These are phyloP conservation scores for Drosophila neonasuta DNA, from an alignment of 2,888 invertebrate species.

Conservation along the genomic window DNA sequence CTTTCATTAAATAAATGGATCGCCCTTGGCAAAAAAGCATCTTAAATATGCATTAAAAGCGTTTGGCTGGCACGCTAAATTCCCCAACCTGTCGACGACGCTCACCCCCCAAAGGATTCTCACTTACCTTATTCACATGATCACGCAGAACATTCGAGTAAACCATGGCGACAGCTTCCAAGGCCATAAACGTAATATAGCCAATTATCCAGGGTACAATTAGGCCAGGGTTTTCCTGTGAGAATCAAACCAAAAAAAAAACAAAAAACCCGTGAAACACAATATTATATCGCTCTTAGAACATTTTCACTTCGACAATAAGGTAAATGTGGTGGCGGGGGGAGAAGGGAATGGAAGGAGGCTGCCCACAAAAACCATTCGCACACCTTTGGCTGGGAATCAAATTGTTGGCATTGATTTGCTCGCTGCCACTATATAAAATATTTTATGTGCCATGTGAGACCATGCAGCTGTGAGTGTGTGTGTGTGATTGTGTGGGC, in stretches of 20 bases:
- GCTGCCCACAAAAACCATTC: slow-evolving; percentile 34
- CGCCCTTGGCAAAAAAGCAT: slow-evolving; percentile 10
- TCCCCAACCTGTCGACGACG: slow-evolving; percentile 13
- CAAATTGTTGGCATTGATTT: slow-evolving; percentile 63
- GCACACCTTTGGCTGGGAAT: slow-evolving; percentile 49
- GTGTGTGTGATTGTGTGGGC: slow-evolving; percentile 13
- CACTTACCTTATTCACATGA: slow-evolving; percentile 89
- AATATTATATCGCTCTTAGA: slow-evolving; percentile 35
- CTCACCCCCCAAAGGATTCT: slow-evolving; percentile 23
- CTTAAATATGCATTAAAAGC: slow-evolving; percentile 65
- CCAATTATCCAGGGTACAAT: slow-evolving; percentile 91
- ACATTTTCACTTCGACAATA: not conserved
- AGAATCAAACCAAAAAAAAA: slow-evolving; percentile 25
- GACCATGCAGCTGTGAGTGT: slow-evolving; percentile 17
- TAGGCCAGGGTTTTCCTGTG: slow-evolving; percentile 88
- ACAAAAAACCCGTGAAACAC: slow-evolving; percentile 12
- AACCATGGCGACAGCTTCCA: slow-evolving; percentile 91
- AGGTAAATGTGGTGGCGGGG: not conserved
- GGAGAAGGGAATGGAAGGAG: not conserved
- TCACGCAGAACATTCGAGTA: slow-evolving; percentile 91
- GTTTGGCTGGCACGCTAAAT: slow-evolving; percentile 20
- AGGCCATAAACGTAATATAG: slow-evolving; percentile 90
- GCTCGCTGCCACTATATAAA: slow-evolving; percentile 40
- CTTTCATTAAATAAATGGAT: slow-evolving; percentile 68
- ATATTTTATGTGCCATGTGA: slow-evolving; percentile 42